Evolutionary conservation across 2,888 invertebrate genomes (phyloP).

Genomic region (Lypha dubia): DNA sequence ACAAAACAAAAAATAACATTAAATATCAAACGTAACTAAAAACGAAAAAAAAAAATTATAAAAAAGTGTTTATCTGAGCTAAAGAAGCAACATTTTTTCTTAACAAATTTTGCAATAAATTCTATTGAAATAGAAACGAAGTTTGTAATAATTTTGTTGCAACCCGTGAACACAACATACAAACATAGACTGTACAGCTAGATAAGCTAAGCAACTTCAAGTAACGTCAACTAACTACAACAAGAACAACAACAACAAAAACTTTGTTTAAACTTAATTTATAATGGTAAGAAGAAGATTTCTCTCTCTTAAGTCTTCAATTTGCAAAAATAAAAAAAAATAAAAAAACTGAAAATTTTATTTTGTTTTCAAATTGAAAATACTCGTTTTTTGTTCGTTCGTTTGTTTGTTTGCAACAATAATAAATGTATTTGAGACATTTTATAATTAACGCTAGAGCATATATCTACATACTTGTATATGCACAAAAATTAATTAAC

Average conservation of each 20-base stretch:
- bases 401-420: neutral
- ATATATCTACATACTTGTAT: too few relatives aligned
- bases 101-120: conserved; percentile 1
- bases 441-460: conserved; percentile 13
- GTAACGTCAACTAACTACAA: neutral
- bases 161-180: too few relatives aligned
- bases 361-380: neutral
- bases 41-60: neutral
- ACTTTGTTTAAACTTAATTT: conserved; percentile 78
- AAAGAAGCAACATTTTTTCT: neutral
- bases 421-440: conserved; percentile 50
- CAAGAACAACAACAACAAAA: conserved; percentile 66
- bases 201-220: too few relatives aligned
- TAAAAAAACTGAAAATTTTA: neutral
- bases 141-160: neutral
- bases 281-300: conserved; percentile 82
- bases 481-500: too few relatives aligned
- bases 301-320: conserved; percentile 38
- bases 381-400: neutral
- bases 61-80: conserved; percentile 32
- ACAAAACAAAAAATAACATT: neutral
- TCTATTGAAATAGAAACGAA: neutral
- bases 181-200: neutral
- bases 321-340: conserved; percentile 2
- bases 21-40: neutral